A percentile compares a stretch with the other conserved stretches of the same genome.
Conservation (phyloP, 2,888 invertebrate genomes). For the Tromatobia lineatoria region DNA sequence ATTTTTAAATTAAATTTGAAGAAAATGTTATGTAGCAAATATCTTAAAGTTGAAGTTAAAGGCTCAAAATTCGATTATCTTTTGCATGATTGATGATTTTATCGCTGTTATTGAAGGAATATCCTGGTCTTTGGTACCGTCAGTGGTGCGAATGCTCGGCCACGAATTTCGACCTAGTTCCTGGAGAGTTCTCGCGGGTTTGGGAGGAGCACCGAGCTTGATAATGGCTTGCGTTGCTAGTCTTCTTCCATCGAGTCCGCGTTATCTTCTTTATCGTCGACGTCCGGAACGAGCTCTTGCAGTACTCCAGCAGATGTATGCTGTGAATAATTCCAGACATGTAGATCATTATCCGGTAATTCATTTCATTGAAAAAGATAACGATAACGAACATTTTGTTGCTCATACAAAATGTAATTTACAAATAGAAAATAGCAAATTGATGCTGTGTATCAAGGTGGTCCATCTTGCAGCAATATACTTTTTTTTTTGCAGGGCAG, state of each 20-base stretch:
- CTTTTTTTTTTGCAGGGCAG: no score
- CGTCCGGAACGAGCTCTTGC: constrained; percentile 81
- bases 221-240: constrained; percentile 84
- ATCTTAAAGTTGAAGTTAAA: no score
- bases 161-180: constrained; percentile 81
- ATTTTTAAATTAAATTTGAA: no score
- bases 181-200: constrained; percentile 84
- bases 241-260: constrained; percentile 85
- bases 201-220: constrained; percentile 83
- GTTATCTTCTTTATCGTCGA: constrained; percentile 83
- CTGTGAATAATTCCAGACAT: constrained; percentile 85
- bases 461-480: no score
- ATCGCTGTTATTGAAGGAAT: constrained; percentile 69
- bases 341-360: constrained; percentile 83
- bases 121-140: constrained; percentile 77
- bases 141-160: constrained; percentile 74
- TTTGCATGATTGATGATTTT: not conserved
- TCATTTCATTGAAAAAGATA: constrained; percentile 1
- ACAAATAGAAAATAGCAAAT: no score
- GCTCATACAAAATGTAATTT: no score
- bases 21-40: no score
- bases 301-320: constrained; percentile 85
- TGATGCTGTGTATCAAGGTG: no score
- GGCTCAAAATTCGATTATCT: not conserved
- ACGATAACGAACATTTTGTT: no score